Conservation (phyloP, 2,797 vertebrate species). For the Ctenosaura bakeri region DNA sequence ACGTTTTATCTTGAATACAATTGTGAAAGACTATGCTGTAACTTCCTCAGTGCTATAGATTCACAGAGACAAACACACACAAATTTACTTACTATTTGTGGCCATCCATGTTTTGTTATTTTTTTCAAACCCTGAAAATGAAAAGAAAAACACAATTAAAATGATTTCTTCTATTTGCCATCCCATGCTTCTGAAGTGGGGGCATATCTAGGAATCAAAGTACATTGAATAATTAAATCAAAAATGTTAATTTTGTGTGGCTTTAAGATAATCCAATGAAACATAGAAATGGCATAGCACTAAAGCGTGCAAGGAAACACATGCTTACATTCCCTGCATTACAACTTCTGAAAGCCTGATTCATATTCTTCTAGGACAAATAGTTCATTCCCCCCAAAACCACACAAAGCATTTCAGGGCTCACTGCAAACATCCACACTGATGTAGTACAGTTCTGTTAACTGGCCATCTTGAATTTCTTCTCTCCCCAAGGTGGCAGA, state of each 20-base stretch:
- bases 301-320: neutral
- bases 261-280: neutral
- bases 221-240: neutral
- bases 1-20: neutral
- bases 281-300: neutral
- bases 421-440: neutral
- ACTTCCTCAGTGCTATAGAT: neutral
- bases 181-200: neutral
- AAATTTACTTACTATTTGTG: conserved; percentile 83
- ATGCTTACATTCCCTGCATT: neutral
- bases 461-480: neutral
- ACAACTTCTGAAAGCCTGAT: neutral
- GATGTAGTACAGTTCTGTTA: neutral
- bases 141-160: conserved; percentile 45
- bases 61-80: conserved; percentile 23
- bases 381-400: neutral
- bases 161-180: neutral
- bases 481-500: neutral
- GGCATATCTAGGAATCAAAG: neutral
- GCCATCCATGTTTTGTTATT: conserved; percentile 79
- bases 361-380: neutral
- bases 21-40: neutral
- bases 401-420: neutral
- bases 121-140: conserved; percentile 65
- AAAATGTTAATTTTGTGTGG: neutral